Evolutionary conservation across 2,888 invertebrate genomes (phyloP).

Genomic region (Patella ulyssiponensis): DNA sequence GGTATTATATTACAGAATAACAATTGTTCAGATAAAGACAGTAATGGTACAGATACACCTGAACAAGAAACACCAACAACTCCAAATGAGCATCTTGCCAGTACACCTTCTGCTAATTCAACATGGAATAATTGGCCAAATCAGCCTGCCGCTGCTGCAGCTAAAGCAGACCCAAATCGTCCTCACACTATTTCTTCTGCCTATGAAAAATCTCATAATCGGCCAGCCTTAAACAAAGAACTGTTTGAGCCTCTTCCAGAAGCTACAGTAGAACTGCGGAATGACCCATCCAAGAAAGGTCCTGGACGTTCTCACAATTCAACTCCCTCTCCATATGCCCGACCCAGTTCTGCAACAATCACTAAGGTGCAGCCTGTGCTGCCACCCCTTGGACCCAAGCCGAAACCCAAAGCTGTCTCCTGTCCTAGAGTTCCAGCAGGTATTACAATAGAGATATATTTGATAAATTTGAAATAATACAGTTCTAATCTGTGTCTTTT

Average conservation of each 20-base stretch:
- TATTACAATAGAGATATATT: conserved; percentile 14
- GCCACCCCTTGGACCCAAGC: conserved; percentile 66
- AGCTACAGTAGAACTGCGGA: conserved; percentile 38
- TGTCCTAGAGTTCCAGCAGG: conserved; percentile 58
- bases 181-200: conserved; percentile 95
- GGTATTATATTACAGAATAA: conserved; percentile 12
- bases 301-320: conserved; percentile 17
- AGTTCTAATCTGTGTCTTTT: too few relatives aligned
- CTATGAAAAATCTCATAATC: conserved; percentile 84
- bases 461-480: too few relatives aligned
- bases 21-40: conserved; percentile 33
- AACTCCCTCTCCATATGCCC: conserved; percentile 42
- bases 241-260: conserved; percentile 86
- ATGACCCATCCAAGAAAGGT: conserved; percentile 45
- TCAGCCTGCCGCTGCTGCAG: conserved; percentile 45
- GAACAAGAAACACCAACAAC: conserved; percentile 73
- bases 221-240: conserved; percentile 88
- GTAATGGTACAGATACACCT: conserved; percentile 48
- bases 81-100: conserved; percentile 74
- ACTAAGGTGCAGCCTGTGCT: conserved; percentile 66
- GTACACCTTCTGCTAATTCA: conserved; percentile 69
- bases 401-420: conserved; percentile 62
- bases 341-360: conserved; percentile 60
- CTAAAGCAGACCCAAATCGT: conserved; percentile 76
- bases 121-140: conserved; percentile 70